Evolutionary conservation across 2,113 vertebrate genomes (phyloP).

Genomic region (Dendrocopos noguchii): DNA sequence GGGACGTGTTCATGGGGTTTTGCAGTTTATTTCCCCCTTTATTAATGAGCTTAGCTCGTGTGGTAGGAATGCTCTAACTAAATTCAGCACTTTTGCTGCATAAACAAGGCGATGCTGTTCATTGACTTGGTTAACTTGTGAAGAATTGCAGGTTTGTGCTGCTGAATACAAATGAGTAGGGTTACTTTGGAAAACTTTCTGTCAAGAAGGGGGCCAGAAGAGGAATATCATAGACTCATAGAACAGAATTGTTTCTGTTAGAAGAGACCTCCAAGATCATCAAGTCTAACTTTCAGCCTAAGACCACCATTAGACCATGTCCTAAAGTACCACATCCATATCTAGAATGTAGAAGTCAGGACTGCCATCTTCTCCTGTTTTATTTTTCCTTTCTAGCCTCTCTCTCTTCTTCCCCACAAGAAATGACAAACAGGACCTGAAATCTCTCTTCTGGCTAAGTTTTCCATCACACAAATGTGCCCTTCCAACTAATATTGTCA

Average conservation of each 20-base stretch:
- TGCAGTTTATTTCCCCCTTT: background rate
- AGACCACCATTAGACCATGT: too few species aligned
- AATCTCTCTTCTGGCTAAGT: background rate
- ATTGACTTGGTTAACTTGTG: background rate
- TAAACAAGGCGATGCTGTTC: background rate
- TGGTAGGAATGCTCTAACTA: background rate
- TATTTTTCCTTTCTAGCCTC: background rate
- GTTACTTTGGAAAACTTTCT: background rate
- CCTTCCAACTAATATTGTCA: slow-evolving; percentile 34
- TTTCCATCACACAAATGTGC: slow-evolving; percentile 33
- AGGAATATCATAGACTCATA: background rate
- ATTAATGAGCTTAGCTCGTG: background rate
- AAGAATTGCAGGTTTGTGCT: background rate
- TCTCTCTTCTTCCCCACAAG: background rate
- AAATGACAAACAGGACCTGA: background rate
- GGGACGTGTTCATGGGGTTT: background rate
- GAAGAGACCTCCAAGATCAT: too few species aligned
- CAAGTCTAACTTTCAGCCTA: too few species aligned
- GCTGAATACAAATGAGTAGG: background rate
- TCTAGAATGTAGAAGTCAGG: background rate
- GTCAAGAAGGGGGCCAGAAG: background rate
- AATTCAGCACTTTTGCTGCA: background rate
- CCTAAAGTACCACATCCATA: background rate
- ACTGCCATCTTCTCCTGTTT: background rate
- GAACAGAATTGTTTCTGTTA: too few species aligned